phyloP scores from a whole-genome alignment of 2,113 vertebrate genomes.

The Eretmochelys imbricata region DNA sequence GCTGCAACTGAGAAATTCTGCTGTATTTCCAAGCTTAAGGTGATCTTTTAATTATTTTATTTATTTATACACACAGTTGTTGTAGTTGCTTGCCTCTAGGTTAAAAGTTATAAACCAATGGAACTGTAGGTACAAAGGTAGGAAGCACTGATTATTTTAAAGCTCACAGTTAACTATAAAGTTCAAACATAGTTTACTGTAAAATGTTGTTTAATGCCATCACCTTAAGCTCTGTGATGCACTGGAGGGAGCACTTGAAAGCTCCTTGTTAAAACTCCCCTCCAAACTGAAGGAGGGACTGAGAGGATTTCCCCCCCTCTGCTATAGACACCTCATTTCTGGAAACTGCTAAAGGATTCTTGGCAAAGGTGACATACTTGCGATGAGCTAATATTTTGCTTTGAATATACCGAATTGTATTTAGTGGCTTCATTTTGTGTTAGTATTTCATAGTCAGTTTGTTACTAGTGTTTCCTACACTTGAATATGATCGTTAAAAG shows the following conservation, averaged over 20 bases:
- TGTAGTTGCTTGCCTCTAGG: neutral
- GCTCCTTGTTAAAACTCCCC: neutral
- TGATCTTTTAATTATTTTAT: neutral
- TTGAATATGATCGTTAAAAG: neutral
- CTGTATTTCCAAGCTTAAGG: slow-evolving; percentile 63
- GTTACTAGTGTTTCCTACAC: neutral
- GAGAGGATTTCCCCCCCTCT: neutral
- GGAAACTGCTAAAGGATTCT: neutral
- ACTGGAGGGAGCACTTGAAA: neutral
- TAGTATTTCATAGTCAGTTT: neutral
- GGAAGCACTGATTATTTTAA: neutral
- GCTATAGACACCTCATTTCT: neutral
- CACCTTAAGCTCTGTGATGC: neutral
- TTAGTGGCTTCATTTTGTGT: neutral
- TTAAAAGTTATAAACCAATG: neutral
- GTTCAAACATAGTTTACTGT: neutral
- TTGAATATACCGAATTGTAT: neutral
- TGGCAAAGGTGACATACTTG: neutral
- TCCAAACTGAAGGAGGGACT: neutral
- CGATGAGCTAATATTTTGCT: neutral
- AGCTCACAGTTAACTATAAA: neutral
- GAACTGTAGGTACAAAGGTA: neutral
- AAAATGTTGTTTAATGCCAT: neutral
- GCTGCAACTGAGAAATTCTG: slow-evolving; percentile 16
- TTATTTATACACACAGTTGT: neutral